phyloP scores from a whole-genome alignment of 2,888 invertebrate species.

The Sisyra nigra region DNA sequence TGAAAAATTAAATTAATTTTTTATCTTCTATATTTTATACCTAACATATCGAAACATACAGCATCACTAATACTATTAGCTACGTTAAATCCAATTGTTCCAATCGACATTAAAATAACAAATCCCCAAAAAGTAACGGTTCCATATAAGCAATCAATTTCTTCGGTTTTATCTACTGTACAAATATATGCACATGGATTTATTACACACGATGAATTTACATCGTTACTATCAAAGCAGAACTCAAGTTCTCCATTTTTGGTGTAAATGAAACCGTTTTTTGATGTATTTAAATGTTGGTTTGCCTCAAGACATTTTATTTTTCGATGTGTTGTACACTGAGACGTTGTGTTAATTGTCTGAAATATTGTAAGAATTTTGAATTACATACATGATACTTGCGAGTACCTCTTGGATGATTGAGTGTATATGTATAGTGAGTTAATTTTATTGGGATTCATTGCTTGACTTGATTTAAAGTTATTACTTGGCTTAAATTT shows the following conservation, averaged over 20 bases:
- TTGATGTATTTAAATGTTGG: neutral
- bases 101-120: constrained; percentile 51
- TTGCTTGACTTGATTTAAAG: too few species aligned
- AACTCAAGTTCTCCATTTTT: neutral
- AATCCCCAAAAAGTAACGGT: constrained; percentile 57
- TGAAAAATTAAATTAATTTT: neutral
- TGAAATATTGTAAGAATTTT: neutral
- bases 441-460: too few species aligned
- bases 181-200: constrained; percentile 17
- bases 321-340: neutral
- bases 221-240: neutral
- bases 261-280: neutral
- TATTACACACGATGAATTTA: too few species aligned
- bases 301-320: neutral
- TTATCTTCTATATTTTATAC: constrained; percentile 26
- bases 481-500: too few species aligned
- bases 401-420: too few species aligned
- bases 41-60: constrained; percentile 75
- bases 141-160: constrained; percentile 31
- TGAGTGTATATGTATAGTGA: too few species aligned
- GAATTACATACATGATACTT: neutral
- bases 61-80: constrained; percentile 79
- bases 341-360: neutral
- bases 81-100: constrained; percentile 69
- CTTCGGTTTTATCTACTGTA: constrained; percentile 18